Percentiles rank a stretch among this genome's conserved stretches.
Evolutionary conservation across 2,888 invertebrate genomes (phyloP).

Genomic region (Lasioglossum villosulum): DNA sequence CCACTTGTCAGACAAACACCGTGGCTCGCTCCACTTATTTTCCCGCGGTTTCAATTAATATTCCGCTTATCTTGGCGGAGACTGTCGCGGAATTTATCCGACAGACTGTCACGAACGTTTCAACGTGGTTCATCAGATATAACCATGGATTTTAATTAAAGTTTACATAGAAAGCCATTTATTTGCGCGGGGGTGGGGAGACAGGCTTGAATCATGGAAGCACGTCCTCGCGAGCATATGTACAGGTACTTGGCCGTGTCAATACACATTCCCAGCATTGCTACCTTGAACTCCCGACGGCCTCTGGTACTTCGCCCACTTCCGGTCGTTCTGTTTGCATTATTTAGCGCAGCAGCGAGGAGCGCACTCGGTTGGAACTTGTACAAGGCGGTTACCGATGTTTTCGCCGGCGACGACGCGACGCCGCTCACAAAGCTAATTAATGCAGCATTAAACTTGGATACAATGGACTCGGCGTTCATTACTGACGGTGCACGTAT

Average conservation of each 20-base stretch:
- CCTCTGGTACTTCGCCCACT: not conserved
- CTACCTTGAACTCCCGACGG: constrained; percentile 24
- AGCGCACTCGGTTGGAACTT: constrained; percentile 14
- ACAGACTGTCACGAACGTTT: not conserved
- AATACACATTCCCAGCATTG: constrained; percentile 13
- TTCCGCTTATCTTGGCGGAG: not conserved
- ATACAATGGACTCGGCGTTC: constrained; percentile 56
- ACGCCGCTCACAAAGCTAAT: constrained; percentile 40
- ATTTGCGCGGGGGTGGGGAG: not conserved
- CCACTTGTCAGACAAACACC: not conserved
- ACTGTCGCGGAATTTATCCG: not conserved
- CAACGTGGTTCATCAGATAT: not conserved
- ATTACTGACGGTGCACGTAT: constrained; percentile 40
- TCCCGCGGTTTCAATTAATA: not conserved
- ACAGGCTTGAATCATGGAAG: not conserved
- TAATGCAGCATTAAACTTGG: constrained; percentile 58
- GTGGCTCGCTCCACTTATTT: not conserved
- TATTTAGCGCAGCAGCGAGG: constrained; percentile 40
- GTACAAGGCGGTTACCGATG: constrained; percentile 6
- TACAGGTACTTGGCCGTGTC: not conserved
- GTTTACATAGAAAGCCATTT: not conserved
- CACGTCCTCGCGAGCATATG: not conserved
- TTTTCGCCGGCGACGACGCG: constrained; percentile 9
- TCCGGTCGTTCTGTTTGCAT: constrained; percentile 29
- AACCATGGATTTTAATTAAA: not conserved